Evolutionary conservation across 2,797 vertebrate species (phyloP), one percentile per base, ranked within the genome.

Genomic region (Argentina silus): DNA sequence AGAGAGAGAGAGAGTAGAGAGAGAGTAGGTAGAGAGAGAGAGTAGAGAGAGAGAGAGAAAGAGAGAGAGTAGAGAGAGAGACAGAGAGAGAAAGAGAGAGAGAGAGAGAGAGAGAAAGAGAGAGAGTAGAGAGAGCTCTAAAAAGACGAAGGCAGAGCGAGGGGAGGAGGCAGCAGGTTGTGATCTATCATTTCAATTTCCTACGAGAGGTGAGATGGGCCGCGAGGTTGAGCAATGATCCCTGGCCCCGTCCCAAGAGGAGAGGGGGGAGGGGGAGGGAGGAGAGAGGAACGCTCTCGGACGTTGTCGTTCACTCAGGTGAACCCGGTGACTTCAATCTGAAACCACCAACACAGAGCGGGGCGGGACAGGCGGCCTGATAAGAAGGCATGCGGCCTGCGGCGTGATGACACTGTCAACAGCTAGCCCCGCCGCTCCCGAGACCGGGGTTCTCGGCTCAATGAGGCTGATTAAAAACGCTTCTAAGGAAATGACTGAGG

Each of bases 371-470:
- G 60, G 72, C 70, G 80, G 72, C 27, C 36, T 36, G 42, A 82
- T 78, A 81, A 81, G 70, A 55, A 47, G 74, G 73, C 72, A 23
- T 27, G 74, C 73, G 67, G 44, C n/a, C n/a, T n/a, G n/a, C n/a
- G n/a, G n/a, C n/a, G n/a, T 67, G 53, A 72, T 83, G 57, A 59
- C n/a, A 63, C 65, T 63, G 64, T 27, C 14, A 57, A 70, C 72
- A 19, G 71, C 44, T 36, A 27, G 36, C 23, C 60, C 60, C 27
- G 23, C 14, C 27, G 14, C 48, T 76, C 51, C 75, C 72, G n/a
- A n/a, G n/a, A n/a, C n/a, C n/a, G 67, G 84, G 70, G 74, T 72
- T 79, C 67, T 67, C 64, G 79, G 72, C 48, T 57, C 79, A 76
- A 83, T 71, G 80, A 78, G 17, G 9, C 63, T 65, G 19, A 21